Evolutionary conservation across 2,113 vertebrate genomes (phyloP).

Genomic region (Agapornis roseicollis): DNA sequence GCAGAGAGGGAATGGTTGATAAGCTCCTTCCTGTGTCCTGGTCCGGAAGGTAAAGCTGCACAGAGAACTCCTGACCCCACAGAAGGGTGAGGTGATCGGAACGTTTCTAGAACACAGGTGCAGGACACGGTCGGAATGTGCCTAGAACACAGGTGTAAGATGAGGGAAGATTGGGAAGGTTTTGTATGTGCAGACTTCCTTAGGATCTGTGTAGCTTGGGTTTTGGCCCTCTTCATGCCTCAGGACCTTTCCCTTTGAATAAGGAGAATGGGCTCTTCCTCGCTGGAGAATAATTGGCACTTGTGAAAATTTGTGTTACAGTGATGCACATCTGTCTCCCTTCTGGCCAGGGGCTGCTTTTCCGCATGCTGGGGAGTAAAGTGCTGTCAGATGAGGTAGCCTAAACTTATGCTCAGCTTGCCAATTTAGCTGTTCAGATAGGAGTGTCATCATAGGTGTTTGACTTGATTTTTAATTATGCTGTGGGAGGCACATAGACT

Average conservation of each 20-base stretch:
- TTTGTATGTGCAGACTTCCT: not conserved
- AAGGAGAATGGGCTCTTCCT: not conserved
- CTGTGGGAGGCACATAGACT: not conserved
- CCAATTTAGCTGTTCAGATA: not conserved
- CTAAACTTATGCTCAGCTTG: not conserved
- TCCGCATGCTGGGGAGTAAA: not conserved
- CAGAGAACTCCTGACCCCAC: not conserved
- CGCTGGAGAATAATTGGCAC: not conserved
- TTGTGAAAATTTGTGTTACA: not conserved
- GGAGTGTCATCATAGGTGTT: not conserved
- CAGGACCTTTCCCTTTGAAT: fast-evolving
- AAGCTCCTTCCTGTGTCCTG: not conserved
- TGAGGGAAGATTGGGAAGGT: not conserved
- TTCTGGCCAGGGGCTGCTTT: not conserved
- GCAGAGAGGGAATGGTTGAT: not conserved
- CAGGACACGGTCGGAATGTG: not conserved
- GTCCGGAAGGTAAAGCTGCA: not conserved
- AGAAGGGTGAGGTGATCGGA: not conserved
- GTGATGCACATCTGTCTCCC: not conserved
- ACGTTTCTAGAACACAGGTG: not conserved
- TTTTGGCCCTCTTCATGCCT: not conserved
- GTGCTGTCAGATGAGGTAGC: not conserved
- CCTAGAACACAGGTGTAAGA: not conserved
- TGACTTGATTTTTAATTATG: slow-evolving; percentile 11
- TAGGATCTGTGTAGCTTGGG: not conserved